A percentile compares a stretch with the other conserved stretches of the same genome.
Evolutionary conservation across 1,140 invertebrate species (phyloP).

Genomic region (Cydia fagiglandana): DNA sequence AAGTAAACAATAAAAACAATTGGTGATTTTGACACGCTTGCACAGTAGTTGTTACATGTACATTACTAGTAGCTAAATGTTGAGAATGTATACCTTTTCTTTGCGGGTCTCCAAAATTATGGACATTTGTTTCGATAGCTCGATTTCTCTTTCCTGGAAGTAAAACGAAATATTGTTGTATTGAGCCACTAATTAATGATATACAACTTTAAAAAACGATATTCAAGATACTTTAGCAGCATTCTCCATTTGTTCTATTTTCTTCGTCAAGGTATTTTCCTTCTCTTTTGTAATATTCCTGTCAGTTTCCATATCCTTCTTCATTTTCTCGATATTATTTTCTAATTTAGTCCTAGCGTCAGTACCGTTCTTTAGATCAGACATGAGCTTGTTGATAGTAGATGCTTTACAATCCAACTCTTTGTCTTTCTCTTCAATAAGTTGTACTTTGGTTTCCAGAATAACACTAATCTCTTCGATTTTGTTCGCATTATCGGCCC

Average conservation of each 20-base stretch:
- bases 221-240: constrained; percentile 40
- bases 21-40: not conserved
- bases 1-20: not conserved
- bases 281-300: constrained; percentile 42
- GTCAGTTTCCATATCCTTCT: constrained; percentile 46
- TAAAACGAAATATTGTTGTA: not conserved
- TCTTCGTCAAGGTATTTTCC: constrained; percentile 36
- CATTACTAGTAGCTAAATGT: no score
- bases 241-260: constrained; percentile 47
- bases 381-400: constrained; percentile 54
- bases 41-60: no score
- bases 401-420: constrained; percentile 49
- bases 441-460: not conserved
- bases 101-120: constrained; percentile 54
- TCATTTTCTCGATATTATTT: constrained; percentile 41
- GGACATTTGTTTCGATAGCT: constrained; percentile 52
- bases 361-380: constrained; percentile 47
- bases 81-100: constrained; percentile 48
- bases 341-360: constrained; percentile 49
- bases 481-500: constrained; percentile 27
- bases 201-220: not conserved
- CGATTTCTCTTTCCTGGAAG: constrained; percentile 54
- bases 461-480: constrained; percentile 34
- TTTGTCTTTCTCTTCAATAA: constrained; percentile 43
- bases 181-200: not conserved